phyloP scores from a whole-genome alignment of 2,797 vertebrate genomes.

The Neoniphon sammara region DNA sequence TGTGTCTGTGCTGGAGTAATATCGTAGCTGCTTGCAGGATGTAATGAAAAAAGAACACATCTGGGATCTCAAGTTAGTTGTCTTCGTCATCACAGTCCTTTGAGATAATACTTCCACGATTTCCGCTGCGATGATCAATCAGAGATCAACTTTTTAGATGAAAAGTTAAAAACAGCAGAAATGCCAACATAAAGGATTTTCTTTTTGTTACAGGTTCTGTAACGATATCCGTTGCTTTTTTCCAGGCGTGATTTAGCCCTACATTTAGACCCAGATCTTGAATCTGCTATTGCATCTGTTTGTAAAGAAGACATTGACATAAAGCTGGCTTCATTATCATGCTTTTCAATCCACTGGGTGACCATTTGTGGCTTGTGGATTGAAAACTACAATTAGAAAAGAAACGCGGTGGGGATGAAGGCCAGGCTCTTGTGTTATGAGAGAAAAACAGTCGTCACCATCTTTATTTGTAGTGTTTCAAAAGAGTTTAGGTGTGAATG shows the following conservation, averaged over 20 bases:
- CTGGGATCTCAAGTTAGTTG: conserved; percentile 30
- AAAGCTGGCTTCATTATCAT: conserved; percentile 5
- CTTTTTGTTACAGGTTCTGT: not conserved
- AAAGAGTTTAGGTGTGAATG: conserved; percentile 2
- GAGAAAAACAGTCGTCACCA: conserved; percentile 12
- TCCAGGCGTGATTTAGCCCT: not conserved
- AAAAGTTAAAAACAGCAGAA: too few relatives aligned
- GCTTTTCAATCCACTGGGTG: conserved; percentile 20
- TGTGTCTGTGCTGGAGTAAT: conserved; percentile 86
- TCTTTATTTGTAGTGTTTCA: conserved; percentile 24
- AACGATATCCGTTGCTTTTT: not conserved
- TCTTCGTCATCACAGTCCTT: conserved; percentile 1
- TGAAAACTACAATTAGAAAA: conserved; percentile 24
- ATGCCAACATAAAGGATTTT: not conserved
- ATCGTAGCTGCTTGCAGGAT: conserved; percentile 86
- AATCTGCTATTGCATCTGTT: not conserved
- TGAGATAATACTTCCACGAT: conserved; percentile 7
- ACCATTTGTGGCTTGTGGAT: conserved; percentile 7
- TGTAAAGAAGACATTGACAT: conserved; percentile 8
- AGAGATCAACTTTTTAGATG: not conserved
- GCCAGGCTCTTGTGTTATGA: conserved; percentile 6
- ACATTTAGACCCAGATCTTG: not conserved
- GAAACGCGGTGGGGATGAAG: conserved; percentile 12
- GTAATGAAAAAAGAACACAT: conserved; percentile 69
- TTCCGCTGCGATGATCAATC: conserved; percentile 16